Percentiles rank a stretch among this genome's conserved stretches.
These are phyloP conservation scores for Numenius arquata DNA, from an alignment of 2,113 vertebrate species.

Conservation along the genomic window DNA sequence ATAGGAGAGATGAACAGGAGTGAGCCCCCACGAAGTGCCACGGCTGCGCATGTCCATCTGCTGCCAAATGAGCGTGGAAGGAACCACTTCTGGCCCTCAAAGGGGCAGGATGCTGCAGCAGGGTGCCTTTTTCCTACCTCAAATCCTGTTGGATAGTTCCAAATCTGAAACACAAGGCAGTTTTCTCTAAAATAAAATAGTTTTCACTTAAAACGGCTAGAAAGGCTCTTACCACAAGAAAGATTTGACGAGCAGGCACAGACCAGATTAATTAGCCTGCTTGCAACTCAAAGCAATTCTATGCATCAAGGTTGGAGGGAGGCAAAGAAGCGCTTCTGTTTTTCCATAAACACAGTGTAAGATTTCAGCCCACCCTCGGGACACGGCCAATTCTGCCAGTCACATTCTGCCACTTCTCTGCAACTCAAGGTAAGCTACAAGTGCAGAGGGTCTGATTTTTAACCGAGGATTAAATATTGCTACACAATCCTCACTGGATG, in stretches of 20 bases:
- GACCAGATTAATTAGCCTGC: slow-evolving; percentile 35
- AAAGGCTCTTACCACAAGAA: slow-evolving; percentile 34
- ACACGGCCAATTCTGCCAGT: background rate
- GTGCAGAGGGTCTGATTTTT: background rate
- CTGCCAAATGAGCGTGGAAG: rapidly evolving
- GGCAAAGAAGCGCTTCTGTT: slow-evolving; percentile 18
- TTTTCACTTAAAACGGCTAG: background rate
- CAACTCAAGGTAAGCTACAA: background rate
- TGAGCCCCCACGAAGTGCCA: background rate
- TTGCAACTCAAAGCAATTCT: background rate
- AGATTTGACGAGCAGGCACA: slow-evolving; percentile 19
- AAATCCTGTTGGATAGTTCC: background rate
- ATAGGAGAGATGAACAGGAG: background rate
- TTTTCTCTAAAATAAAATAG: background rate
- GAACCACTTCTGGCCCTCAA: background rate
- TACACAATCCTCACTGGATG: background rate
- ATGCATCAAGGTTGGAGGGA: background rate
- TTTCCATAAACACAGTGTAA: slow-evolving; percentile 23
- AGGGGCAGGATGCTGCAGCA: background rate
- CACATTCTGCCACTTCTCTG: background rate
- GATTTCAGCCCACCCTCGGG: background rate
- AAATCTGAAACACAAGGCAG: background rate
- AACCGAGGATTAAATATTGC: background rate
- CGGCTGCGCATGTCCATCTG: rapidly evolving
- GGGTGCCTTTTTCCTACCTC: background rate